phyloP scores from a whole-genome alignment of 2,888 invertebrate genomes.

The Athrips mouffetella region DNA sequence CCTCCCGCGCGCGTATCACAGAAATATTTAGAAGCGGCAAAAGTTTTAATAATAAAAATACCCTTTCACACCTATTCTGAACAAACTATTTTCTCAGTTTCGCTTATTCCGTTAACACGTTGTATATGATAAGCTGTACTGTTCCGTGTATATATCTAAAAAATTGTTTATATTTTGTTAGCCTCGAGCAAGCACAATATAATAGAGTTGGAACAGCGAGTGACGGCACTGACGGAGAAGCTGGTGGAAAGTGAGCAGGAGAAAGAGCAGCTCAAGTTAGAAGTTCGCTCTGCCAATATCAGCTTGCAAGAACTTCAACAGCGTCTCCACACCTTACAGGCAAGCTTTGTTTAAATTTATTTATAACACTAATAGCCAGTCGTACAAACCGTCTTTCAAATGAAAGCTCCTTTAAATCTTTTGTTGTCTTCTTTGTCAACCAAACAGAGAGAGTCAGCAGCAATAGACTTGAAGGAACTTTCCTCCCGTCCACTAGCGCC shows the following conservation, averaged over 20 bases:
- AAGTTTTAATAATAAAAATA: no score
- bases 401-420: neutral
- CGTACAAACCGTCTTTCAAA: neutral
- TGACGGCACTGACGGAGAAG: conserved; percentile 48
- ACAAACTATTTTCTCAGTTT: no score
- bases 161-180: conserved; percentile 26
- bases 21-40: no score
- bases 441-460: neutral
- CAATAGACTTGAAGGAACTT: no score
- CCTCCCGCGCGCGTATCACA: no score
- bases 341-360: no score
- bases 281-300: conserved; percentile 58
- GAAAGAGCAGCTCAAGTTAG: conserved; percentile 62
- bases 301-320: conserved; percentile 68
- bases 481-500: no score
- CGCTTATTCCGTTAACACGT: no score
- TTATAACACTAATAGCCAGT: no score
- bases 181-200: conserved; percentile 67
- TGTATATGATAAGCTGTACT: no score
- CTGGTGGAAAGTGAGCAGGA: conserved; percentile 53
- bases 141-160: neutral
- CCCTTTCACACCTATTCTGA: no score
- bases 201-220: conserved; percentile 62
- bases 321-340: conserved; percentile 63
- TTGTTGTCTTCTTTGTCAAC: no score